These are phyloP conservation scores for Rhabdornis inornatus DNA, from an alignment of 2,113 vertebrate species.

Conservation along the genomic window DNA sequence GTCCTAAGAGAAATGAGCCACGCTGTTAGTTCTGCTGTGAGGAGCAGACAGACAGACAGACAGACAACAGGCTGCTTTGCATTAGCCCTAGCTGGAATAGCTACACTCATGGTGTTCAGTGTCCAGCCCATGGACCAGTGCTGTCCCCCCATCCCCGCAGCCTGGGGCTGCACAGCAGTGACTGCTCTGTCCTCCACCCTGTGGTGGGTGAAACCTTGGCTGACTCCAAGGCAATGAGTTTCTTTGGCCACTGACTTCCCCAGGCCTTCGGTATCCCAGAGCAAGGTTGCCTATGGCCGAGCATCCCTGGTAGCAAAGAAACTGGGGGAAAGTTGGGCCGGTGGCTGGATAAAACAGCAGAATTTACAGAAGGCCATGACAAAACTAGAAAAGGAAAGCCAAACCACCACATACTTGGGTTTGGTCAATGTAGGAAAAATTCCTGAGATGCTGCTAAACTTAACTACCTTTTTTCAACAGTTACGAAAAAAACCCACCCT, in stretches of 20 bases:
- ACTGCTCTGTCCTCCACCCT: background rate
- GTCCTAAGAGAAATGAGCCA: slow-evolving; percentile 95
- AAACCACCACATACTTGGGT: background rate
- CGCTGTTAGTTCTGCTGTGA: slow-evolving; percentile 73
- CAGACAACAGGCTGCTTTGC: slow-evolving; percentile 63
- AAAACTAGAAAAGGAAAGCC: background rate
- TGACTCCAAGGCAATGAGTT: background rate
- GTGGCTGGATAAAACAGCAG: slow-evolving; percentile 2
- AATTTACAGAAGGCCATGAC: background rate
- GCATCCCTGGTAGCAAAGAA: background rate
- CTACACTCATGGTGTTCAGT: background rate
- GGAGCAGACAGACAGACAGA: slow-evolving; percentile 34
- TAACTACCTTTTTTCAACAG: background rate
- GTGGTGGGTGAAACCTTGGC: background rate
- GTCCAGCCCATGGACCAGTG: background rate
- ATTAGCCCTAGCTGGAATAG: slow-evolving; percentile 32
- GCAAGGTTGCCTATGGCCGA: background rate
- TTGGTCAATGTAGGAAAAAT: slow-evolving; percentile 73
- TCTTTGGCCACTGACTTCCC: background rate
- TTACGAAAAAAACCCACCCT: background rate
- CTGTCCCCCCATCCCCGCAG: slow-evolving; percentile 1
- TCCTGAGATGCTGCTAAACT: background rate
- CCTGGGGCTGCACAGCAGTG: background rate
- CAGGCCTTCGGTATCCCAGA: background rate
- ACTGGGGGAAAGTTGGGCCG: background rate